A percentile compares a stretch with the other conserved stretches of the same genome.
phyloP scores from a whole-genome alignment of 2,888 invertebrate genomes.

The Toxonevra muliebris region DNA sequence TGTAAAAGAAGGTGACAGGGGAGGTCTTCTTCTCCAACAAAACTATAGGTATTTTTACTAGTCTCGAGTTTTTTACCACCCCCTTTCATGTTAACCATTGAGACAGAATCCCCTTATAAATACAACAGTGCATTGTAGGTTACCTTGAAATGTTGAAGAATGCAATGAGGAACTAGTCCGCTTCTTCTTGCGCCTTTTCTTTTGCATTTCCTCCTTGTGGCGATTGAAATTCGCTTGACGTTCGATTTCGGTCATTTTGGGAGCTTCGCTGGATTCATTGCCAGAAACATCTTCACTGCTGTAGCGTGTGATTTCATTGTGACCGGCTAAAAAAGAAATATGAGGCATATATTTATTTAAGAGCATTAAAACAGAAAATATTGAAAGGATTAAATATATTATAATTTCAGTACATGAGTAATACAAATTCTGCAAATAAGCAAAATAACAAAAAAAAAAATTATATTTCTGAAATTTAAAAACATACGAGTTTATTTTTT shows the following conservation, averaged over 20 bases:
- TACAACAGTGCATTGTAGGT: constrained; percentile 20
- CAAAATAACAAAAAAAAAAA: too few relatives aligned
- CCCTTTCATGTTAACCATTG: too few relatives aligned
- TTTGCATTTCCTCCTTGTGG: constrained; percentile 88
- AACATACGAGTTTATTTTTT: too few relatives aligned
- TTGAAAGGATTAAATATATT: too few relatives aligned
- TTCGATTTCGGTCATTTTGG: constrained; percentile 63
- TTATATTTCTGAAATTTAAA: too few relatives aligned
- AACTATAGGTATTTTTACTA: too few relatives aligned
- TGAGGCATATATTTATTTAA: background rate
- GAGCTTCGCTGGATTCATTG: constrained; percentile 63
- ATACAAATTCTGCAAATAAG: too few relatives aligned
- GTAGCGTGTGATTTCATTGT: constrained; percentile 62
- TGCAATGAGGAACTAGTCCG: constrained; percentile 88
- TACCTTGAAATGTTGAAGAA: constrained; percentile 91
- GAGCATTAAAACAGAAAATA: too few relatives aligned
- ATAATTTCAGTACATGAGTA: too few relatives aligned
- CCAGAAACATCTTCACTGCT: constrained; percentile 65
- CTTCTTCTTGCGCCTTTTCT: constrained; percentile 89
- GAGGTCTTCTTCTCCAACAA: too few relatives aligned
- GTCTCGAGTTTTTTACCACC: too few relatives aligned
- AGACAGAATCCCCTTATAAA: background rate
- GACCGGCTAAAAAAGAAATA: constrained; percentile 49
- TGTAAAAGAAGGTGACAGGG: too few relatives aligned
- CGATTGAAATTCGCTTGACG: constrained; percentile 72